A percentile compares a stretch with the other conserved stretches of the same genome.
phyloP scores from a whole-genome alignment of 2,888 invertebrate species.

The Mimumesa dahlbomi region DNA sequence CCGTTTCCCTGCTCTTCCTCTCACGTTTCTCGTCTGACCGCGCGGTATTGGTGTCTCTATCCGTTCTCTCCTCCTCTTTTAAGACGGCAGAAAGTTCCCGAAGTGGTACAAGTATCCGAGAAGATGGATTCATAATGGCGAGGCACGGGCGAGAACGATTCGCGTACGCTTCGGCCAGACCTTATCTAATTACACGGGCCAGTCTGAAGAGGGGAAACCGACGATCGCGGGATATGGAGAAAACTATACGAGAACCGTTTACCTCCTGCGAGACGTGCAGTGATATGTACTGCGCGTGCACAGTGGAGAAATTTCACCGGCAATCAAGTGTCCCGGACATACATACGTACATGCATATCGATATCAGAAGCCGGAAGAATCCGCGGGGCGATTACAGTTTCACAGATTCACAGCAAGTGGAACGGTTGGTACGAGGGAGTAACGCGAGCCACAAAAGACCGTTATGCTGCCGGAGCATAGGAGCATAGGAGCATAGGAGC shows the following conservation, averaged over 20 bases:
- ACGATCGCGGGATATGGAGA: too few species aligned
- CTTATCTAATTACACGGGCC: too few species aligned
- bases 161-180: conserved; percentile 15
- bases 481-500: too few species aligned
- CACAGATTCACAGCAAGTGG: conserved; percentile 50
- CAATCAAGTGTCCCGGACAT: too few species aligned
- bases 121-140: conserved; percentile 55
- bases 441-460: conserved; percentile 53
- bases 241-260: too few species aligned
- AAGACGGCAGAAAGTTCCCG: conserved; percentile 14
- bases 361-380: conserved; percentile 30
- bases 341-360: background rate
- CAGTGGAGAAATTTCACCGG: too few species aligned
- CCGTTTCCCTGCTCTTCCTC: conserved; percentile 35
- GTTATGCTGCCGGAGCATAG: conserved; percentile 57
- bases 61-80: background rate
- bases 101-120: conserved; percentile 35
- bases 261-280: too few species aligned
- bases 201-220: background rate
- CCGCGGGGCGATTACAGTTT: conserved; percentile 39
- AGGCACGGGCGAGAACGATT: conserved; percentile 54
- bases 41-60: conserved; percentile 22
- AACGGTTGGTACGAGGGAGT: conserved; percentile 42
- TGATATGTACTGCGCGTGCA: too few species aligned
- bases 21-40: conserved; percentile 49